Base-by-base conservation (phyloP, 2,797 vertebrate genomes). In the Phoxinus dragarum region DNA sequence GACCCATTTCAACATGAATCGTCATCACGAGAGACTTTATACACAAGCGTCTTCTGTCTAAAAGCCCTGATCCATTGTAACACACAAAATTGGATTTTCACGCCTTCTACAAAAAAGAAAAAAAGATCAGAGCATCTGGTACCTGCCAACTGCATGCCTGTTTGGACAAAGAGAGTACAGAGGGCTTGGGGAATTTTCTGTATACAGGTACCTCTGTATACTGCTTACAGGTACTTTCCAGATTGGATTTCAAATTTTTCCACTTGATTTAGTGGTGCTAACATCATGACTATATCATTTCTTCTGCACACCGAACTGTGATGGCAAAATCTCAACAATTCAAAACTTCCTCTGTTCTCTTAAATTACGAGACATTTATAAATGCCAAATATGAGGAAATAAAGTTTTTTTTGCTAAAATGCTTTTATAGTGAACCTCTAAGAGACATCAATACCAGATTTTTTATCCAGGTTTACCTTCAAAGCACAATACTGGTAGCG, bases 401-500 rank as follows among this genome's bases (percentile, higher is more conserved):
- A 34, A 38, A 31, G n/a, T 31, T 1, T 27, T 16, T 31, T 49
- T 54, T 31, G 21, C 16, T 75, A 31, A 49, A 19, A 74, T 74
- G 38, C 19, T 54, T 69, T 42, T 6, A 3, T 31, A 27, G 27
- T 36, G 3, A 54, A 54, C 34, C 27, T 31, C 34, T 49, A 7
- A 44, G 5, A 61, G 5, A 82, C 1, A 16, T 72, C 36, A 82
- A 31, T 72, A 61, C 6, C 56, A 36, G 61, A 68, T 49, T 68
- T 40, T 36, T 21, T 67, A 11, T 34, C 61, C 10, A 49, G 8
- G 5, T 79, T 64, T 92, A 99, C 98, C 95, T 99, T 99, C 85
- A 99, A 94, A 34, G 98, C 98, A 75, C 97, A 98, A 89, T 99
- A 99, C 90, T 99, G 98, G 86, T 99, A 99, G 93, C 98, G 96